A percentile compares a stretch with the other conserved stretches of the same genome.
These are phyloP conservation scores for Puma concolor DNA, from an alignment of 2,113 vertebrate species.

Conservation along the genomic window DNA sequence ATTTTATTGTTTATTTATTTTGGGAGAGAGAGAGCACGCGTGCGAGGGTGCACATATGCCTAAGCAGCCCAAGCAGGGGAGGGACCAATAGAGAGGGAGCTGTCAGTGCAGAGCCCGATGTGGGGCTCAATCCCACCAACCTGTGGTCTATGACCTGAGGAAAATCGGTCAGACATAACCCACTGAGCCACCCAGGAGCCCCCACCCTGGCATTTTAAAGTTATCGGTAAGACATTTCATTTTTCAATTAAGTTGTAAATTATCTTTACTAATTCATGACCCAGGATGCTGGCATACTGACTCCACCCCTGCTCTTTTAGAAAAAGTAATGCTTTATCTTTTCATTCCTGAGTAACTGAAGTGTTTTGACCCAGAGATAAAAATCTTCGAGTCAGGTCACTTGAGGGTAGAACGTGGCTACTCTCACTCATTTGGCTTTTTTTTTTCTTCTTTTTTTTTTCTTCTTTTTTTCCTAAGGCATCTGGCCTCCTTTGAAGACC, in stretches of 20 bases:
- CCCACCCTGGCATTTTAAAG: not conserved
- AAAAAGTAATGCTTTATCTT: not conserved
- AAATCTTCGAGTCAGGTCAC: not conserved
- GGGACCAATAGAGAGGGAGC: no score
- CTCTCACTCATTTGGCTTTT: not conserved
- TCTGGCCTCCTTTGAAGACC: conserved; percentile 69
- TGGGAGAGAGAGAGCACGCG: no score
- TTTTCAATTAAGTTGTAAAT: not conserved
- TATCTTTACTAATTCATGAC: not conserved
- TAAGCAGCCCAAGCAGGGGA: no score
- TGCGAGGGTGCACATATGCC: no score
- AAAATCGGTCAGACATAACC: no score
- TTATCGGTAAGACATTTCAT: not conserved
- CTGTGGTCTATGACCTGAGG: no score
- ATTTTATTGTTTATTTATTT: no score
- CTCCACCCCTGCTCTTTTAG: not conserved
- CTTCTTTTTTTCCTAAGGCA: conserved; percentile 52
- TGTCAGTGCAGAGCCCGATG: no score
- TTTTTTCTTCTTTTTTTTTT: conserved; percentile 24
- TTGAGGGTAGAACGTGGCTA: not conserved
- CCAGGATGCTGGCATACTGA: not conserved
- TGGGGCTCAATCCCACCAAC: no score
- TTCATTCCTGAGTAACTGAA: not conserved
- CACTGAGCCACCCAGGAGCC: no score
- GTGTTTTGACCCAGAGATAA: not conserved